Evolutionary conservation across 2,113 vertebrate species (phyloP), one percentile per base, ranked within the genome.

Genomic region (Thalassoma bifasciatum): DNA sequence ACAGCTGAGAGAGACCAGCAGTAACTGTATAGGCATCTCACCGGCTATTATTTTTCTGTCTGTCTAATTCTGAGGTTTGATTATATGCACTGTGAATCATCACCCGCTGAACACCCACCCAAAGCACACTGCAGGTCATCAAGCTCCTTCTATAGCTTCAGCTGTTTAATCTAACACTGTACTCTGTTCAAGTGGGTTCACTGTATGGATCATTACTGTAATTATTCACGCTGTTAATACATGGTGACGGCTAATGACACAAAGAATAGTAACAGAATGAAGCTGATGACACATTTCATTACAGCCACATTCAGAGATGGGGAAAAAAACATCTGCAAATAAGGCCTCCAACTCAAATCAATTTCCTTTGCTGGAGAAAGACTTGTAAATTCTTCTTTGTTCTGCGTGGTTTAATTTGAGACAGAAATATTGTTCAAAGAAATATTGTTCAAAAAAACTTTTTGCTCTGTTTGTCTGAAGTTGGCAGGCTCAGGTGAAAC

Each of bases 21-120:
- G 44, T 10, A 6, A 17, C 17, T 46, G 4, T 8, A 47, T 1
- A 3, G 7, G n/a, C n/a, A n/a, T 9, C 46, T 79, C 60, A 24
- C 4, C 66, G 13, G 58, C 8, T 62, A 30, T 86, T 83, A 77
- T 87, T 79, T 30, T 76, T 26, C 65, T 71, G 52, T 83, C 5
- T 19, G 10, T 66, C 42, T 75, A 38, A 50, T 80, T 77, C 56
- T 50, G 59, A 22, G 38, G 44, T 75, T 84, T 85, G 86, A 89
- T 92, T 81, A 83, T 68, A 73, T 46, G 70, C 36, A 8, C 37
- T 47, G 56, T 75, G 65, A 80, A 74, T 77, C 63, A 70, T 66
- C 34, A 30, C 14, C 63, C 2, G 34, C 34, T 34, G 21, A 47
- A 68, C 72, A 60, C 82, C 63, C 37, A 74, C 68, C 47, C 8